Base-by-base conservation (phyloP, 2,113 vertebrate genomes). In the Bombycilla garrulus region DNA sequence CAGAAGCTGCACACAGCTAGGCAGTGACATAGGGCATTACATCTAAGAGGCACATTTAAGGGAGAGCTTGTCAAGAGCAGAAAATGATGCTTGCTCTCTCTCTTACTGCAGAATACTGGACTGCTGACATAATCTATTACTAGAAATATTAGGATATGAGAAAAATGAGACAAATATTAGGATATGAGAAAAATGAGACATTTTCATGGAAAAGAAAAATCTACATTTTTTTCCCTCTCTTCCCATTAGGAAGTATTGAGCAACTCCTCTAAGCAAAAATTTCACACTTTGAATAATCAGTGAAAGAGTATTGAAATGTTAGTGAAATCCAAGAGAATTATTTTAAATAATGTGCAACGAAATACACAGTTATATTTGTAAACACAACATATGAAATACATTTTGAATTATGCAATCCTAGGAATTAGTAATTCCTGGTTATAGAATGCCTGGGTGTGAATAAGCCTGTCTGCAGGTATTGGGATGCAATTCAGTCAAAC, bases 11-110 rank as follows among this genome's bases (percentile, higher is more conserved):
- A 88, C 58, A 90, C 93, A 95, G 87, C 92, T 92, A 96, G 93
- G 83, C 66, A 5, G 87, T 92, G 94, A 95, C 95, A 95, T n/a
- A 96, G 93, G 93, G 95, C 93, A 95, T 91, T 95, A 90, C 93
- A 92, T 92, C 87, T 95, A 82, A 96, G 93, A 96, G 94, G 94
- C 90, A 87, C 74, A 56, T 91, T 95, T 94, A 94, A 95, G 85
- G 94, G 95, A 84, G 62, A 96, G 94, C 90, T 94, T 94, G 95
- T 95, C 90, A 95, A 86, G 90, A 93, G 85, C 81, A 95, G 84
- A 96, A 95, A 96, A 96, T 91, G 66, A 95, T 95, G 85, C 87
- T 90, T 3, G 10, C 62, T 91, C 38, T 51, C 54, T 91, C 69
- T 92, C 92, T 78, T 64, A 58, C 66, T 61, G 54, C 65, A 77